Base-by-base conservation (phyloP, 2,797 vertebrate species). In the Bradypus variegatus region DNA sequence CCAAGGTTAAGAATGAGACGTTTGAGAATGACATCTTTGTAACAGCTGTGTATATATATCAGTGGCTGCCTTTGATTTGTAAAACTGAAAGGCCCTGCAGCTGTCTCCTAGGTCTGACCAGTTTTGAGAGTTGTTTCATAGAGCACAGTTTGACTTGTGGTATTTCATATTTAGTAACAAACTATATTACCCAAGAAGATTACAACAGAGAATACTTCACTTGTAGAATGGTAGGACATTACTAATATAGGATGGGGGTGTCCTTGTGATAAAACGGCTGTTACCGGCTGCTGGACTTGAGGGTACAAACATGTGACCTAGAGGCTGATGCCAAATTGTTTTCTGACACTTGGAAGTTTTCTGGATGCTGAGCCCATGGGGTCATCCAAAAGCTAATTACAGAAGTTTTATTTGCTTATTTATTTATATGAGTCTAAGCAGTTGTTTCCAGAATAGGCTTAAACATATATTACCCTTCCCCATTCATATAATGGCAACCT, bases 301-400 rank as follows among this genome's bases (percentile, higher is more conserved):
- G 19, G 18, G 19, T 2, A 1, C 2, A 9, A 9, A 62, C 58
- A 11, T 3, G 19, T 41, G 53, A 53, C 53, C 48, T 41, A 0
- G 6, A 23, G 58, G 45, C 41, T 41, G 15, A 33, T 21, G 31
- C 29, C 53, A 76, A 13, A 1, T 73, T 64, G 2, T 41, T 75
- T 36, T n/a, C 78, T 75, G 65, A 86, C 86, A 67, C 69, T 38
- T 41, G 23, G 53, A 33, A 12, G 5, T 25, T 88, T 72, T 86
- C 83, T n/a, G 31, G 76, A 38, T 85, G 33, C 41, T 45, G 21
- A 89, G 65, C n/a, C 38, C 76, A n/a, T 41, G 79, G 8, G 19
- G 33, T 90, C 45, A 75, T n/a, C 48, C 67, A 64, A 19, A 91
- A 65, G 62, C 69, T 55, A 55, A 25, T 94, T 38, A 50, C 6